Conservation (phyloP, 2,888 invertebrate species). For the Penaeus monodon region DNA sequence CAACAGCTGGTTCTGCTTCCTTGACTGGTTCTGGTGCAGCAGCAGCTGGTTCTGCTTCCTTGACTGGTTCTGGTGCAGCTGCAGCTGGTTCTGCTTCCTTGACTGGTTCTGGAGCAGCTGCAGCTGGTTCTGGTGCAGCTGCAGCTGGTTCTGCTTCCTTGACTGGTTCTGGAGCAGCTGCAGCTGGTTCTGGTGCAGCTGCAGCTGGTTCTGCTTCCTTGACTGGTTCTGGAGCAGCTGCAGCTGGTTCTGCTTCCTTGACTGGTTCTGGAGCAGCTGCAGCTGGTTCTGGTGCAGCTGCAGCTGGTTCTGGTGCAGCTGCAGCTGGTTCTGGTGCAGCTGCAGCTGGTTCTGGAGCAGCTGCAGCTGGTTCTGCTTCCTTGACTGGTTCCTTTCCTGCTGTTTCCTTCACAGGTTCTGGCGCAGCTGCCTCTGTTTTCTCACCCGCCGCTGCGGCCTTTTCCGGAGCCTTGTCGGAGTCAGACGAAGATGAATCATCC, state of each 20-base stretch:
- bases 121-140: conserved; percentile 1
- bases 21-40: background rate
- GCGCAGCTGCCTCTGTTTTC: background rate
- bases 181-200: background rate
- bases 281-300: conserved; percentile 15
- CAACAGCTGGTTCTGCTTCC: background rate
- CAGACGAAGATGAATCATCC: conserved; percentile 5
- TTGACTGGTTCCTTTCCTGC: background rate
- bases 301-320: conserved; percentile 13
- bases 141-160: background rate
- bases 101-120: conserved; percentile 2
- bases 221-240: background rate
- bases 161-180: conserved; percentile 3
- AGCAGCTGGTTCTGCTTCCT: conserved; percentile 6
- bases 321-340: background rate
- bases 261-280: background rate
- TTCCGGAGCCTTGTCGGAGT: conserved; percentile 11
- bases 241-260: background rate
- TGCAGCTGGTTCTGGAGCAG: background rate
- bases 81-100: background rate
- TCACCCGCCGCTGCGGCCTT: background rate
- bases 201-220: conserved; percentile 21
- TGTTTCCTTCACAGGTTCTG: background rate
- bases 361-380: conserved; percentile 17
- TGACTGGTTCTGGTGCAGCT: background rate